Base-by-base conservation (phyloP, 1,140 invertebrate species). In the Aphelenchoides avenae region DNA sequence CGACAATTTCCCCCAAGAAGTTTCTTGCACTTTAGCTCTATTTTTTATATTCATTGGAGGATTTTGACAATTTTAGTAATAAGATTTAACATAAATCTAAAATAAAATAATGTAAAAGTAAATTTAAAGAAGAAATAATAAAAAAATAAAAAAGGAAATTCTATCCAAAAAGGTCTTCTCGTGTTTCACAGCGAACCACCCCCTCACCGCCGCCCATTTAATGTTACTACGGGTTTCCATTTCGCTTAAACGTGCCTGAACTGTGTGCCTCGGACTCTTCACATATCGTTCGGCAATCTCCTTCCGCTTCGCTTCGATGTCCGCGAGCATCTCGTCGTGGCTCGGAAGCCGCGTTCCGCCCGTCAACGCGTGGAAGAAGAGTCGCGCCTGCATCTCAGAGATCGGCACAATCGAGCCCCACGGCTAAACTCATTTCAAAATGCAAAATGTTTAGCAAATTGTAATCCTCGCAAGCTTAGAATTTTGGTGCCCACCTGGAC, bases 391-490 rank as follows among this genome's bases (percentile, higher is more conserved):
- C 30, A 82, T 71, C 65, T 83, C 82, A n/a, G 79, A 75, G 15
- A 82, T 76, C 5, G 82, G 80, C 68, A 81, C 76, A 15, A 81
- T 72, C 9, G 80, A 69, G 29, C 80, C 80, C 7, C 81, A 40
- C 20, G 81, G 79, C 63, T 54, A 15, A n/a, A n/a, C n/a, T n/a
- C n/a, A n/a, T n/a, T n/a, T n/a, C n/a, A 54, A 54, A 61, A n/a
- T 7, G 40, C 15, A 68, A 55, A 6, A 49, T 6, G 24, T 39
- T 49, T 46, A 9, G 26, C 24, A 15, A 44, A 44, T 13, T 27
- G 13, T 22, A 22, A 18, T 27, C 42, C 22, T 9, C 7, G 9
- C 11, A 52, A 13, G 22, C 39, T 56, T 52, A 15, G 27, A 6
- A 52, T 7, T 52, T 53, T n/a, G n/a, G n/a, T n/a, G n/a, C 43